Conservation (phyloP, 2,113 vertebrate genomes). For the Chloropsis hardwickii region DNA sequence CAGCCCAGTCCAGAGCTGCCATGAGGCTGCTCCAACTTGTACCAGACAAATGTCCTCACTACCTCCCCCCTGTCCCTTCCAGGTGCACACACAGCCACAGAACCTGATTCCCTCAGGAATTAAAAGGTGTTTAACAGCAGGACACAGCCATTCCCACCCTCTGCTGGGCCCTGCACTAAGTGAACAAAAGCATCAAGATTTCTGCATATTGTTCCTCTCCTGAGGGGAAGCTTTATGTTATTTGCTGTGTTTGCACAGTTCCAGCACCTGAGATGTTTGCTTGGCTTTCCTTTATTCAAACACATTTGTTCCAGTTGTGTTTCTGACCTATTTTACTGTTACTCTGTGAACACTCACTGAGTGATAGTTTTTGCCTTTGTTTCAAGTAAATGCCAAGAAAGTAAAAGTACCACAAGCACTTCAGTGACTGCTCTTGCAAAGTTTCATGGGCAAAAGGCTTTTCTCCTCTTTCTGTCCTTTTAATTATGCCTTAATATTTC, state of each 20-base stretch:
- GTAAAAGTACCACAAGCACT: neutral
- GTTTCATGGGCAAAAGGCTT: neutral
- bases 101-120: neutral
- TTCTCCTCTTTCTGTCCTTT: neutral
- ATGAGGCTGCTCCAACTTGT: accelerated
- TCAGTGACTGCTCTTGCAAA: neutral
- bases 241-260: conserved; percentile 45
- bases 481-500: neutral
- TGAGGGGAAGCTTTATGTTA: neutral
- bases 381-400: neutral
- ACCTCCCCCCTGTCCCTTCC: neutral
- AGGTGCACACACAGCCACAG: neutral
- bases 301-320: conserved; percentile 14
- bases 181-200: neutral
- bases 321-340: conserved; percentile 49
- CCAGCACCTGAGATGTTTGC: conserved; percentile 1
- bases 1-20: neutral
- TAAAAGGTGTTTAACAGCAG: neutral
- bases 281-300: conserved; percentile 41
- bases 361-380: neutral
- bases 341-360: neutral
- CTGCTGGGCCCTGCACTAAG: neutral
- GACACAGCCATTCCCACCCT: neutral
- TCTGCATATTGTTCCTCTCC: neutral
- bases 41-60: neutral